Evolutionary conservation across 2,888 invertebrate species (phyloP).

Genomic region (Tupiocoris notatus): DNA sequence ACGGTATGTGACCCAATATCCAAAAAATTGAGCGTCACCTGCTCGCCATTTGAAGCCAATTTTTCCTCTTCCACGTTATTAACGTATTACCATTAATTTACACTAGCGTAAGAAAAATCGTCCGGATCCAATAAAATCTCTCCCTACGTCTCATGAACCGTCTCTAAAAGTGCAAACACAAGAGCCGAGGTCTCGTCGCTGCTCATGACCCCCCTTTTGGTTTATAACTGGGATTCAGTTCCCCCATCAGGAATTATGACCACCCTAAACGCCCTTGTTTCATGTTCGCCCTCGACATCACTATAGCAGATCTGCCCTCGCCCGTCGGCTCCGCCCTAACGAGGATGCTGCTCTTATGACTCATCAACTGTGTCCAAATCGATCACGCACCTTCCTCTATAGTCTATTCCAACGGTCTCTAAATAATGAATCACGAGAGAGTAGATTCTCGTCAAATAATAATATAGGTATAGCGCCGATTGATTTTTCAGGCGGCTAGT

Average conservation of each 20-base stretch:
- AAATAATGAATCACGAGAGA: neutral
- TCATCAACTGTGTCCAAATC: neutral
- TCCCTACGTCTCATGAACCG: too few relatives aligned
- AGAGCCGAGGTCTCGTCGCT: neutral
- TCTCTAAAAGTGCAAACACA: neutral
- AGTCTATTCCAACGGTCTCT: neutral
- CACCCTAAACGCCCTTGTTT: neutral
- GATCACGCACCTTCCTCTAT: neutral
- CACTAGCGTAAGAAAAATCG: too few relatives aligned
- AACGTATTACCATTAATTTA: too few relatives aligned
- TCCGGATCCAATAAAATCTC: too few relatives aligned
- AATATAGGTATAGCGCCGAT: too few relatives aligned
- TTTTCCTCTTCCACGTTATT: too few relatives aligned
- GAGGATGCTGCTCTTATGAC: neutral
- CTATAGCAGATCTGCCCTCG: neutral
- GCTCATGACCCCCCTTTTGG: neutral
- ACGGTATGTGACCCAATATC: too few relatives aligned
- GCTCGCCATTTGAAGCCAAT: too few relatives aligned
- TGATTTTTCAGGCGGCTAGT: too few relatives aligned
- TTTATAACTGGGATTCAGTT: neutral
- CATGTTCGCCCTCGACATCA: neutral
- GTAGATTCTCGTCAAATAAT: too few relatives aligned
- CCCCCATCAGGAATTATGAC: neutral
- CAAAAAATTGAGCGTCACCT: too few relatives aligned
- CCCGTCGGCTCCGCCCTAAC: neutral